Conservation (phyloP, 2,888 invertebrate genomes). For the Oxytorus armatus region DNA sequence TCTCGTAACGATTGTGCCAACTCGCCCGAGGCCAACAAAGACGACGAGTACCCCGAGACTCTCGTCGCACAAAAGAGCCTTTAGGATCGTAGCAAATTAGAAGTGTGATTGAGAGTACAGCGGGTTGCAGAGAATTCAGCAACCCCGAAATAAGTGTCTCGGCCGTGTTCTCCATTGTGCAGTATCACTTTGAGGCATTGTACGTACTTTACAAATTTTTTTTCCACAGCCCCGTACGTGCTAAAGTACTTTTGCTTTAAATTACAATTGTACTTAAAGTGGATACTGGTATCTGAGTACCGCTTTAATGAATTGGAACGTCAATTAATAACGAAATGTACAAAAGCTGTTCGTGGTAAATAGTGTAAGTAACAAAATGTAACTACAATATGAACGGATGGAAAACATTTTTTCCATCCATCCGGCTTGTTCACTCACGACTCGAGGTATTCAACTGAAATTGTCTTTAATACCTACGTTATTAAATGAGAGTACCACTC, state of each 20-base stretch:
- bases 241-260: slow-evolving; percentile 26
- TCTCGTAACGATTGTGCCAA: not conserved
- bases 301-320: no score
- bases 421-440: no score
- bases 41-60: slow-evolving; percentile 18
- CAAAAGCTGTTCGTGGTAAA: not conserved
- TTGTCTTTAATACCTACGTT: no score
- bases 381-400: no score
- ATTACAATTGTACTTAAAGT: no score
- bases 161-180: slow-evolving; percentile 31
- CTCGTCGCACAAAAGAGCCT: slow-evolving; percentile 31
- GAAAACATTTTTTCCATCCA: no score
- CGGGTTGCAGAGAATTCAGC: slow-evolving; percentile 39
- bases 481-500: no score
- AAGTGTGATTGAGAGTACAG: slow-evolving; percentile 46
- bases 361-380: not conserved
- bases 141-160: slow-evolving; percentile 37
- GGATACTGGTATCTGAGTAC: no score
- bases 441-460: no score
- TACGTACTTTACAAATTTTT: slow-evolving; percentile 2
- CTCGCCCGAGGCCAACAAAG: slow-evolving; percentile 21
- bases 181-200: slow-evolving; percentile 19
- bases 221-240: slow-evolving; percentile 37
- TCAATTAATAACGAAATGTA: no score
- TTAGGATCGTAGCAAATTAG: slow-evolving; percentile 32